Evolutionary conservation across 1,140 invertebrate genomes (phyloP), one percentile per base, ranked within the genome.

Genomic region (Diachasmimorpha longicaudata): DNA sequence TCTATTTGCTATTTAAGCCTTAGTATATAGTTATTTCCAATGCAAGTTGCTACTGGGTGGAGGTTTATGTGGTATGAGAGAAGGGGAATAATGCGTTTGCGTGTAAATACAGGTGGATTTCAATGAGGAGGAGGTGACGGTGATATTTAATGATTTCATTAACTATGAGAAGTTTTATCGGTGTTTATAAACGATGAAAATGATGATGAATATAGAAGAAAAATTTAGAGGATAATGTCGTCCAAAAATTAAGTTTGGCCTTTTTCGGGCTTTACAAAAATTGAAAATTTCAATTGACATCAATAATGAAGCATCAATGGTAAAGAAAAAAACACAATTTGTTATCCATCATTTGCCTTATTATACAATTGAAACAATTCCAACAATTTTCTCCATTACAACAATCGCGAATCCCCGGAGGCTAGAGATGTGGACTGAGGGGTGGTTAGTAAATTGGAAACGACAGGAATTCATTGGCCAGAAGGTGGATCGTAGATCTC

Each of bases 1-100:
- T 80, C 83, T 86, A 85, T 85, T 83, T 79, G 80, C 83, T 83
- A 82, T 83, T 83, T 83, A 78, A 84, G 77, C 72, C 71, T 37
- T 36, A 63, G 73, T 74, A 36, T 69, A 63, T 82, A 79, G 79
- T 81, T 80, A 83, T 82, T 79, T 77, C 67, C 46, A 73, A 71
- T 73, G 74, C 75, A 72, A 81, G 79, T 79, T 71, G 67, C 21
- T 25, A 63, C 58, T 31, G 58, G 19, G 8, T 14, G 21, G 58
- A 31, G 19, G 46, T 70, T 71, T 39, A 46, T 66, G 8, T 55
- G 23, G 21, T 36, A 63, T 74, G 42, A n/a, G 37, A 42, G 19
- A 25, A 70, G n/a, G 25, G 13, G 42, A 13, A 67, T 25, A 42
- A 68, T 36, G 39, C 14, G 39, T 11, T 68, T 37, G 36, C 66